Base-by-base conservation (phyloP, 1,140 invertebrate species). In the Megathymus violae region DNA sequence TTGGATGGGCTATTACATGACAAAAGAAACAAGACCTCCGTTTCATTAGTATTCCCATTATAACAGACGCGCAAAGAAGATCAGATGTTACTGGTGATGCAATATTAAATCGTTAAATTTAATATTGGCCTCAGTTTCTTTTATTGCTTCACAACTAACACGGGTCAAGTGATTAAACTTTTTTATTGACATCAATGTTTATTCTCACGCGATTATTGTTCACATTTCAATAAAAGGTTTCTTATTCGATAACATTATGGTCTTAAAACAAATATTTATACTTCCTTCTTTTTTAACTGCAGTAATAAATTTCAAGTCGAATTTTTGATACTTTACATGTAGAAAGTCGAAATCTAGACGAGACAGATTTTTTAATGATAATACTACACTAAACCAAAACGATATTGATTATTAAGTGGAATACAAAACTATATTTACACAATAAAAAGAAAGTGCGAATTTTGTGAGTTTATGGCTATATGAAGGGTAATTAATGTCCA, bases 31-130 rank as follows among this genome's bases (percentile, higher is more conserved):
- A 46, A 68, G 87, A 85, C 27, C 84, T 71, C 25, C 59, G 50
- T 17, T 51, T 61, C 52, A 66, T 74, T 60, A 64, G 17, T 36
- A 51, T 47, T 44, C 51, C 47, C 51, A 56, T 70, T 38, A 52
- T 67, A 64, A 56, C 36, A 59, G 22, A 58, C 61, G 61, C 48
- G 48, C 51, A 58, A 48, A 48, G 64, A 22, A 72, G 84, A 64
- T 81, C 84, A 73, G 38, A 5, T 27, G 38, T 74, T 54, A 66
- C 22, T 83, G 84, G 84, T 65, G 66, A 77, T 78, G 75, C 76
- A 80, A 78, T 88, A 88, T 87, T 87, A 85, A 82, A 86, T 90
- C 82, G 84, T 88, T 88, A 86, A 85, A 83, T 86, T 88, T 89
- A 86, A 89, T 89, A 89, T 84, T 85, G 78, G 76, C 76, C 60